phyloP scores from a whole-genome alignment of 2,113 vertebrate genomes.

The Motacilla tschutschensis region DNA sequence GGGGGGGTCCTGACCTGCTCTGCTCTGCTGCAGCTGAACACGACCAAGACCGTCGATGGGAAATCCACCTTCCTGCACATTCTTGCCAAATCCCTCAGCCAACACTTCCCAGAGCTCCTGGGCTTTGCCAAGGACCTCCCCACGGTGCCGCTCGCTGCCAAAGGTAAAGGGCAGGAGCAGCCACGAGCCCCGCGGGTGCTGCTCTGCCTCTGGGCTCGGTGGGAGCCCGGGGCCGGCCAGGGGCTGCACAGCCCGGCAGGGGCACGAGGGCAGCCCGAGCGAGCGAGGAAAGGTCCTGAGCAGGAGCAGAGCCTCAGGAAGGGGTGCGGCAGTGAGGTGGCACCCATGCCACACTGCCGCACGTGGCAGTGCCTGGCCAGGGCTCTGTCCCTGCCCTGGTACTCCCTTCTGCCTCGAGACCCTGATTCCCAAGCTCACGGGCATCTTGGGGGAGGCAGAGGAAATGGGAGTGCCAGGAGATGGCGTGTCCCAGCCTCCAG shows the following conservation, averaged over 20 bases:
- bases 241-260: neutral
- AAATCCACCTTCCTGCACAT: slow-evolving; percentile 98
- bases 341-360: fast-evolving
- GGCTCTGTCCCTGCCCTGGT: neutral
- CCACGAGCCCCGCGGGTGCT: fast-evolving
- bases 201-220: neutral
- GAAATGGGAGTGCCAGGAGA: neutral
- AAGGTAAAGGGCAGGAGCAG: slow-evolving; percentile 77
- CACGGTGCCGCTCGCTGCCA: slow-evolving; percentile 92
- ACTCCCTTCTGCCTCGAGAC: neutral
- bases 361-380: neutral
- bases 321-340: neutral
- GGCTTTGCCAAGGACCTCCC: slow-evolving; percentile 93
- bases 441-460: neutral
- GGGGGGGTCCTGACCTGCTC: neutral
- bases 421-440: neutral
- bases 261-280: neutral
- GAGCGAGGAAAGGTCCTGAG: neutral
- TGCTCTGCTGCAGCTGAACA: slow-evolving; percentile 83
- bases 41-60: slow-evolving; percentile 96
- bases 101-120: slow-evolving; percentile 96
- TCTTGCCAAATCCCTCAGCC: slow-evolving; percentile 95
- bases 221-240: fast-evolving
- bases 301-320: neutral
- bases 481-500: neutral